phyloP scores from a whole-genome alignment of 2,888 invertebrate genomes.

The Unio delphinus region DNA sequence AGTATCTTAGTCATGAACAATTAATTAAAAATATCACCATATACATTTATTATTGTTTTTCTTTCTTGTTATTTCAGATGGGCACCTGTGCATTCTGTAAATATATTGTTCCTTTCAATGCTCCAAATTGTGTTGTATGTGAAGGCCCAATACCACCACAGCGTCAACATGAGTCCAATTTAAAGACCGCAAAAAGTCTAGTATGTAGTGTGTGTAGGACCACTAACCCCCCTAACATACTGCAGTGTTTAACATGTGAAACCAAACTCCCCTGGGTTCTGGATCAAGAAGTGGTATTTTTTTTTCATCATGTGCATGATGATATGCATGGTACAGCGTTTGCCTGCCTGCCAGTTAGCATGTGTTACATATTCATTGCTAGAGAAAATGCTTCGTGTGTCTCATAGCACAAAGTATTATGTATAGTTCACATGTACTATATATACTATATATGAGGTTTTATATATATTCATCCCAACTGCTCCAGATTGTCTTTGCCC shows the following conservation, averaged over 20 bases:
- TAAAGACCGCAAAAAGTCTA: constrained; percentile 45
- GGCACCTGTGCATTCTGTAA: constrained; percentile 69
- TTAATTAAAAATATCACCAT: background rate
- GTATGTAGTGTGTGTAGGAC: constrained; percentile 63
- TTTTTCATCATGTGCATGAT: background rate
- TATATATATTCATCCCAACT: no score
- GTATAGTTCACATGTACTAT: no score
- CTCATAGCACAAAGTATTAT: no score
- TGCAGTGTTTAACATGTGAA: constrained; percentile 66
- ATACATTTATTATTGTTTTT: background rate
- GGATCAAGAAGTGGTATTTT: no score
- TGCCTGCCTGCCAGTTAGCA: no score
- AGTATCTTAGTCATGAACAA: background rate
- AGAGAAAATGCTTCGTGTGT: no score
- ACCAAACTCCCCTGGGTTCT: constrained; percentile 27
- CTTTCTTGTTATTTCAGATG: constrained; percentile 52
- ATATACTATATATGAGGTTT: no score
- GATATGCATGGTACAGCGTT: no score
- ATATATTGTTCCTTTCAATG: constrained; percentile 69
- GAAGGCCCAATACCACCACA: constrained; percentile 67
- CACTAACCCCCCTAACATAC: constrained; percentile 62
- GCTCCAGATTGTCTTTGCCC: no score
- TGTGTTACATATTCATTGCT: no score
- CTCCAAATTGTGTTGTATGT: constrained; percentile 67
- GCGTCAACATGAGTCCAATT: constrained; percentile 51